phyloP scores from a whole-genome alignment of 2,888 invertebrate genomes.

The Allophyes oxyacanthae region DNA sequence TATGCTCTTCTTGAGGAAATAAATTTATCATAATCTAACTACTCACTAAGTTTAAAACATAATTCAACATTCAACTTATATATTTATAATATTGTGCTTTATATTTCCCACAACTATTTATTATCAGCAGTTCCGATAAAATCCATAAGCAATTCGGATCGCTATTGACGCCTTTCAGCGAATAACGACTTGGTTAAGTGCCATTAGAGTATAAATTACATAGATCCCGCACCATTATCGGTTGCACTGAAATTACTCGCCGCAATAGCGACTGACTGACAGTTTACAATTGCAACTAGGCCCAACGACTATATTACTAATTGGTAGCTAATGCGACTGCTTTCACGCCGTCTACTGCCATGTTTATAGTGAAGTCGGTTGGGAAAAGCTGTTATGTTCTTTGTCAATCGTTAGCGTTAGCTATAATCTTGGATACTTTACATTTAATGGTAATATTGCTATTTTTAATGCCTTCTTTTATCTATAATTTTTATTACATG shows the following conservation, averaged over 20 bases:
- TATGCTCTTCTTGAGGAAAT: no score
- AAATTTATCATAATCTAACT: no score
- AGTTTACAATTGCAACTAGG: constrained; percentile 44
- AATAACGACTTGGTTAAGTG: constrained; percentile 44
- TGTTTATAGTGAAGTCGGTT: constrained; percentile 17
- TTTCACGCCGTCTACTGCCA: constrained; percentile 41
- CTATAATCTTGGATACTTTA: constrained; percentile 4
- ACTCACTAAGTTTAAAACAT: no score
- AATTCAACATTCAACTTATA: no score
- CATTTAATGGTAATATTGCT: no score
- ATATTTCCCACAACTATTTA: constrained; percentile 23
- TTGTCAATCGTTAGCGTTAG: constrained; percentile 26
- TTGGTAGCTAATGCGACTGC: constrained; percentile 47
- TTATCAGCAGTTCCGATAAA: constrained; percentile 35
- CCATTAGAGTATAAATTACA: constrained; percentile 49
- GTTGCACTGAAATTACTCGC: constrained; percentile 31
- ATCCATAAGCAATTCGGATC: constrained; percentile 38
- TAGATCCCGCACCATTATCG: constrained; percentile 29
- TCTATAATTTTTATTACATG: no score
- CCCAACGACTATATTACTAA: constrained; percentile 39
- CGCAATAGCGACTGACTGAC: constrained; percentile 36
- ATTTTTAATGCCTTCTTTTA: no score
- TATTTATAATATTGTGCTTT: constrained; percentile 6
- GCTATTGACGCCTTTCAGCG: constrained; percentile 41
- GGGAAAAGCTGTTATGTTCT: constrained; percentile 21